Conservation (phyloP, 2,797 vertebrate genomes). For the Periophthalmus magnuspinnatus region DNA sequence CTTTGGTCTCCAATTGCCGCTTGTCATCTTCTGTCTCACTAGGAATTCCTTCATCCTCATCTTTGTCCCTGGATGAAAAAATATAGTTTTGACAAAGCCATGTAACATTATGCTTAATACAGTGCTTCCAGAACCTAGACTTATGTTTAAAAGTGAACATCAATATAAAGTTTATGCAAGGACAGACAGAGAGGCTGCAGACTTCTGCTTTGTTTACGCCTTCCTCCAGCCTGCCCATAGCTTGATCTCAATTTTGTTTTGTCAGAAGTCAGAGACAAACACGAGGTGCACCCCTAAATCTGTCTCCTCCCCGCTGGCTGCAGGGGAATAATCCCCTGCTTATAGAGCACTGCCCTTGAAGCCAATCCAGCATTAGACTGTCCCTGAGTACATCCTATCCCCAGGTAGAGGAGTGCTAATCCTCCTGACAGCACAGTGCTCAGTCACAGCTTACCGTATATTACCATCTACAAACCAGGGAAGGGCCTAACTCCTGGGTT, state of each 20-base stretch:
- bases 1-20: slow-evolving; percentile 86
- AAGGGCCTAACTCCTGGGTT: slow-evolving; percentile 53
- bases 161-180: background rate
- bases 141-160: background rate
- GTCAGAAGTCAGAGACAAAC: slow-evolving; percentile 44
- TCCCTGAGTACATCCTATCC: slow-evolving; percentile 66
- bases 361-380: slow-evolving; percentile 64
- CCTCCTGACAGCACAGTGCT: slow-evolving; percentile 61
- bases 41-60: slow-evolving; percentile 96
- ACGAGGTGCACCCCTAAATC: slow-evolving; percentile 42
- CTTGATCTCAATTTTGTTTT: slow-evolving; percentile 45
- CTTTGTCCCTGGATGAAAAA: slow-evolving; percentile 82
- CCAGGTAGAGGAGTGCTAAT: slow-evolving; percentile 68
- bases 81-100: background rate
- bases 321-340: slow-evolving; percentile 67
- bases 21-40: slow-evolving; percentile 96
- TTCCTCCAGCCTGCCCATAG: slow-evolving; percentile 30
- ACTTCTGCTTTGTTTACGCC: slow-evolving; percentile 27
- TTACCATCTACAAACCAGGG: slow-evolving; percentile 43
- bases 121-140: background rate
- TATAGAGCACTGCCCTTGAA: slow-evolving; percentile 66
- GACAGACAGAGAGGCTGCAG: background rate
- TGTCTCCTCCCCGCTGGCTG: slow-evolving; percentile 59
- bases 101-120: background rate
- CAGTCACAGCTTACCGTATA: slow-evolving; percentile 51